Base-by-base conservation (phyloP, 2,888 invertebrate species). In the Campoplex capitator region DNA sequence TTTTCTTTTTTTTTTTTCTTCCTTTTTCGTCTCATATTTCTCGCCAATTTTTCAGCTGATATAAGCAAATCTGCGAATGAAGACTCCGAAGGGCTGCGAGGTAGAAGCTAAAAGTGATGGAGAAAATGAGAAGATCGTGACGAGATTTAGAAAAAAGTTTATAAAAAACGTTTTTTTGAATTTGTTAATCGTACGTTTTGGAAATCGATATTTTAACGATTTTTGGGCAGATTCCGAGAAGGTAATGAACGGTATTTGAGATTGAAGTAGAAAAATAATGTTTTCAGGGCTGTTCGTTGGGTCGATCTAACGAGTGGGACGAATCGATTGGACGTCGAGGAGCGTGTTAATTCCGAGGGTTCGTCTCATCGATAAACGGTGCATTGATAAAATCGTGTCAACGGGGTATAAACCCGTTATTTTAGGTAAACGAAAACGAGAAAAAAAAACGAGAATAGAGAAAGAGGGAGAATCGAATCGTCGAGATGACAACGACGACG, bases 331-430 rank as follows among this genome's bases (percentile, higher is more conserved):
- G n/a, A 7, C 42, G 42, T 13, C 51, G n/a, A 54, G 54, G 18
- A 35, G 35, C 48, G 38, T 51, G 51, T 56, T 73, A 35, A 56
- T 58, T 42, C 13, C 62, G 48, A 76, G 48, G 62, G 58, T n/a
- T 18, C 32, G 13, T 38, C 56, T 56, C 42, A 48, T 78, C 77
- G 77, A 82, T 74, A 70, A 82, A 85, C 82, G 23, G 48, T 54
- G 18, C 48, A 80, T 84, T 70, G 65, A 75, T 42, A 51, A 70
- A 45, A 76, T 84, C 56, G 62, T 77, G 67, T 73, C 28, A 58
- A 51, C 67, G 48, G 23, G 23, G 32, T 58, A n/a, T 23, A 48
- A 32, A 38, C 38, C 38, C 38, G 23, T 23, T 18, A 45, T 28
- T 74, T 68, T 54, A 11, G 23, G n/a, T 45, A 68, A 82, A 67